Evolutionary conservation across 2,113 vertebrate genomes (phyloP), one percentile per base, ranked within the genome.

Genomic region (Piaya cayana): DNA sequence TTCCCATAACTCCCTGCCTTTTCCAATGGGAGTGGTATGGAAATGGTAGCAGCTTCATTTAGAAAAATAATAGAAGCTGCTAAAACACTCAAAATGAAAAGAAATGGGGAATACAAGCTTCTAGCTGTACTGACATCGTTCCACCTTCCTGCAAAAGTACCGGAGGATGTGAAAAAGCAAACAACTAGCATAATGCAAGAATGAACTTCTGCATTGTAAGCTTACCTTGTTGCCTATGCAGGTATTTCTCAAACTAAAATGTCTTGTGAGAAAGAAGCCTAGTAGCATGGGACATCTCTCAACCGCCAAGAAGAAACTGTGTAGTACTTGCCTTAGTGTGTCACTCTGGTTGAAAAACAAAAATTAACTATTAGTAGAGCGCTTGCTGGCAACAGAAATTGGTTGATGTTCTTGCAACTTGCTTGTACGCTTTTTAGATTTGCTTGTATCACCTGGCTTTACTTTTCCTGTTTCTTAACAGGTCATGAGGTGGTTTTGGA

Each of bases 401-500:
- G 52, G 42, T 68, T 68, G 27, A 77, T 93, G 43, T 55, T 68
- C 60, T 63, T 85, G 45, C 45, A 78, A 26, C 45, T 67, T 78
- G 43, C 34, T 84, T 64, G 47, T 71, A 56, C 8, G 7, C 26
- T 81, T 88, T 49, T n/a, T 91, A 69, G 58, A 19, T 81, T 36
- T 93, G 37, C n/a, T 89, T 93, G 62, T 9, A 68, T 95, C 80
- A 96, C 36, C 26, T 88, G 27, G 34, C 47, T 76, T 82, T 90
- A 68, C 32, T 12, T 79, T 88, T 91, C 12, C 36, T 93, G 30
- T 58, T 95, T 55, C 60, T 53, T 92, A n/a, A 64, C 94, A 99
- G 99, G 99, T 99, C 89, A 99, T 99, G 99, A 98, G 98, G 96
- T 99, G 99, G 99, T 99, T 99, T 98, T 99, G 99, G 99, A 98